These are phyloP conservation scores for Buceros bicornis DNA, from an alignment of 2,797 vertebrate genomes.

Conservation along the genomic window DNA sequence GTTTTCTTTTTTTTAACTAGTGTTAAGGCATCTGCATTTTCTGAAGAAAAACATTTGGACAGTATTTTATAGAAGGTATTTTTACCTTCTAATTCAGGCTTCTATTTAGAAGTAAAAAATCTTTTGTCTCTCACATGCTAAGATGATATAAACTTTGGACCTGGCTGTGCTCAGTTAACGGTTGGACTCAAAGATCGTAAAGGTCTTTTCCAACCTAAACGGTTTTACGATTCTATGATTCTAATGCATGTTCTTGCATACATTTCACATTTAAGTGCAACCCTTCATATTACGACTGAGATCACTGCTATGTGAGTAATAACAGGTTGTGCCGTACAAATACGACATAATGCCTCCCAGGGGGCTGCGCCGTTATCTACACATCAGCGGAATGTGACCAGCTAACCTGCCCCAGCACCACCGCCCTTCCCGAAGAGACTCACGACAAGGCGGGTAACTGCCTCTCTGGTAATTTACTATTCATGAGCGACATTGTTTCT, in stretches of 20 bases:
- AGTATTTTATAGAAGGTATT: neutral
- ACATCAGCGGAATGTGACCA: neutral
- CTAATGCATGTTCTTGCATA: neutral
- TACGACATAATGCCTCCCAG: fast-evolving
- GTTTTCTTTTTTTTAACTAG: neutral
- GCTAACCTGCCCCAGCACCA: fast-evolving
- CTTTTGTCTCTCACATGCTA: neutral
- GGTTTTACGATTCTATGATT: neutral
- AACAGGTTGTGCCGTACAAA: neutral
- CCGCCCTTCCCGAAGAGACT: neutral
- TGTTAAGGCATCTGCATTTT: neutral
- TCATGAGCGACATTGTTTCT: neutral
- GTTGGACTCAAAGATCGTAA: neutral
- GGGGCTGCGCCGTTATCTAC: neutral
- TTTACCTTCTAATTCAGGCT: neutral
- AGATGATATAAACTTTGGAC: neutral
- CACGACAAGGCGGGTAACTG: fast-evolving
- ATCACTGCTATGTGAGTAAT: neutral
- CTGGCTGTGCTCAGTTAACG: neutral
- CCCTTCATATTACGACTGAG: neutral
- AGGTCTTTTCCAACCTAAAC: neutral
- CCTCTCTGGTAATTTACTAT: neutral
- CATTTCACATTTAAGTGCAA: neutral
- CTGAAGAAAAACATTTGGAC: neutral
- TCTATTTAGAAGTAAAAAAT: neutral